Conservation (phyloP, 2,113 vertebrate species). For the Xiphias gladius region DNA sequence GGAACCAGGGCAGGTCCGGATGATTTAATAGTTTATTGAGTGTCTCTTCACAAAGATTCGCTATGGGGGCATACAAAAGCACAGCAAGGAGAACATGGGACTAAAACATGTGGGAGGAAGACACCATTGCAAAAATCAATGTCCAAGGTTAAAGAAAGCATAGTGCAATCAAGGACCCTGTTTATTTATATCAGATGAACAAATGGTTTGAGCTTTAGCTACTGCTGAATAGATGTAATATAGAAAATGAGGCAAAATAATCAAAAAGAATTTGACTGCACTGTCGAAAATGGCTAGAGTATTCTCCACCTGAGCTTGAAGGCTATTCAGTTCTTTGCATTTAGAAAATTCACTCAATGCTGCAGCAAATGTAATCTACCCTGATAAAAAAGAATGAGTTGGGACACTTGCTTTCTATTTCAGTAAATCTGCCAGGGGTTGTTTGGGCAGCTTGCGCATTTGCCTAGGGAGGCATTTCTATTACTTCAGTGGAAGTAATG, state of each 20-base stretch:
- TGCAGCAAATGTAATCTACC: conserved; percentile 51
- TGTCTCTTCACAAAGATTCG: conserved; percentile 35
- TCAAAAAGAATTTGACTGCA: conserved; percentile 25
- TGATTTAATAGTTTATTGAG: conserved; percentile 50
- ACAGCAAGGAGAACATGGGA: conserved; percentile 29
- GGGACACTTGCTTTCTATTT: conserved; percentile 63
- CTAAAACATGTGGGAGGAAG: neutral
- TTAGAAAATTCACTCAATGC: conserved; percentile 46
- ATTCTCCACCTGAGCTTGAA: conserved; percentile 36
- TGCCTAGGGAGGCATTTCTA: conserved; percentile 35
- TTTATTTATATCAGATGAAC: conserved; percentile 37
- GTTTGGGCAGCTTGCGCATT: conserved; percentile 28
- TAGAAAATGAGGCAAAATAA: conserved; percentile 45
- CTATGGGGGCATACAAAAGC: conserved; percentile 14
- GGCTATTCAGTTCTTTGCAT: conserved; percentile 47
- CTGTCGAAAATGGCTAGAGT: conserved; percentile 9
- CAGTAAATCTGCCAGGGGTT: conserved; percentile 46
- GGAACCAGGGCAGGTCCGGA: neutral
- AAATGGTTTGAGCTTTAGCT: neutral
- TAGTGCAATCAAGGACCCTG: neutral
- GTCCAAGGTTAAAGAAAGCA: conserved; percentile 34
- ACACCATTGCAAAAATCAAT: conserved; percentile 43
- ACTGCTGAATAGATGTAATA: conserved; percentile 8
- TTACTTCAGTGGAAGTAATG: conserved; percentile 40
- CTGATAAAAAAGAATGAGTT: conserved; percentile 39